These are phyloP conservation scores for Cheilosia vernalis DNA, from an alignment of 2,888 invertebrate species.

Conservation along the genomic window DNA sequence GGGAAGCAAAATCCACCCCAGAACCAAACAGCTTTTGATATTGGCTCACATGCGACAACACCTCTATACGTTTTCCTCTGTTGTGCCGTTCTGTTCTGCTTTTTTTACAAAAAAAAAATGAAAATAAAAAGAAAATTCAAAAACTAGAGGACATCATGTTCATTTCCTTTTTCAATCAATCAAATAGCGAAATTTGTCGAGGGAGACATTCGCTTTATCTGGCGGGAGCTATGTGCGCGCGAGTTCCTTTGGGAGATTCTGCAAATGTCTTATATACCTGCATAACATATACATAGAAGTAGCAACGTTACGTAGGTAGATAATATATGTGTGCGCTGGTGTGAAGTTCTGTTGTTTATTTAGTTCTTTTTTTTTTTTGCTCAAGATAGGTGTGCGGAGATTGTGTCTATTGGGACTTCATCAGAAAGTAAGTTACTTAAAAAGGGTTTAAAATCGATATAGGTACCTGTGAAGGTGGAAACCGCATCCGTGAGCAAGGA, in stretches of 20 bases:
- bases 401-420: too few species aligned
- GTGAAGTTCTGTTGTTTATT: too few species aligned
- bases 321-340: too few species aligned
- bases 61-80: constrained; percentile 1
- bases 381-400: too few species aligned
- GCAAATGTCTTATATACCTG: constrained; percentile 51
- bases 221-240: constrained; percentile 3
- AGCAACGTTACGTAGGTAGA: background rate
- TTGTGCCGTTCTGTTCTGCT: constrained; percentile 13
- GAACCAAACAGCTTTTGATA: constrained; percentile 28
- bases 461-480: too few species aligned
- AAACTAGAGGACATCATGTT: constrained; percentile 41
- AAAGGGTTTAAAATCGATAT: too few species aligned
- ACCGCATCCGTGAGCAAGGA: too few species aligned
- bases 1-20: constrained; percentile 5
- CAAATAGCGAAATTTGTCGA: constrained; percentile 66
- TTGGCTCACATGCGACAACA: constrained; percentile 34
- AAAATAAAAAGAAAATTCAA: constrained; percentile 20
- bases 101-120: constrained; percentile 10
- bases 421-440: too few species aligned
- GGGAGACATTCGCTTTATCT: constrained; percentile 32
- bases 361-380: too few species aligned
- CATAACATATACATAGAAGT: background rate
- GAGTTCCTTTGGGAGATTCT: constrained; percentile 28
- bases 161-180: constrained; percentile 71